Base-by-base conservation (phyloP, 2,113 vertebrate genomes). In the Gasterosteus nipponicus region DNA sequence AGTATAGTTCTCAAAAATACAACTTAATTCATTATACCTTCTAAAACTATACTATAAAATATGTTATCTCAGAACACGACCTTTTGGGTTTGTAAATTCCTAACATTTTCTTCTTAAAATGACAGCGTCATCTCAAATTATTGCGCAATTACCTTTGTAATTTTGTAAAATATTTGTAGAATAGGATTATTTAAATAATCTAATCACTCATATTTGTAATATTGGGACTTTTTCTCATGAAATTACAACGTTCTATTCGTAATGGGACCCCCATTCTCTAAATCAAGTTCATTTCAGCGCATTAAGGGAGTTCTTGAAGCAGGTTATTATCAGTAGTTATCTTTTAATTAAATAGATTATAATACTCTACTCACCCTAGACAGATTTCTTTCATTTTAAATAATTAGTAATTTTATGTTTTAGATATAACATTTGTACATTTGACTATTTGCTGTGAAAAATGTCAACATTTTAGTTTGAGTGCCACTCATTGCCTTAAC, bases 371-470 rank as follows among this genome's bases (percentile, higher is more conserved):
- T 51, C 63, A 26, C 62, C 54, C 68, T 74, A 74, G 42, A 67
- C 44, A 73, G 53, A 71, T 62, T 42, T 22, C 41, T 63, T 57
- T 63, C 0, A 72, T 62, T n/a, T 56, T 42, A 58, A 68, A 73
- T 77, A 49, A 73, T 77, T 33, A 74, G 16, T 66, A 33, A 46
- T 33, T 81, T 44, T 29, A 22, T 18, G 42, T 61, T 39, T 64
- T 65, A 84, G 10, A 68, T 46, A 61, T 26, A 51, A 42, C 29
- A 54, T 54, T 29, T 59, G 15, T 49, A 59, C 18, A 47, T n/a
- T n/a, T n/a, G 1, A 80, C n/a, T 22, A 83, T 68, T 71, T 71
- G 83, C 77, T 81, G 73, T 59, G 18, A 56, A 29, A n/a, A 61
- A 15, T 75, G 26, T 35, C 56, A 76, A 58, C 8, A 12, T 22